Conservation (phyloP, 1,140 invertebrate species). For the Apocrypta bakeri region DNA sequence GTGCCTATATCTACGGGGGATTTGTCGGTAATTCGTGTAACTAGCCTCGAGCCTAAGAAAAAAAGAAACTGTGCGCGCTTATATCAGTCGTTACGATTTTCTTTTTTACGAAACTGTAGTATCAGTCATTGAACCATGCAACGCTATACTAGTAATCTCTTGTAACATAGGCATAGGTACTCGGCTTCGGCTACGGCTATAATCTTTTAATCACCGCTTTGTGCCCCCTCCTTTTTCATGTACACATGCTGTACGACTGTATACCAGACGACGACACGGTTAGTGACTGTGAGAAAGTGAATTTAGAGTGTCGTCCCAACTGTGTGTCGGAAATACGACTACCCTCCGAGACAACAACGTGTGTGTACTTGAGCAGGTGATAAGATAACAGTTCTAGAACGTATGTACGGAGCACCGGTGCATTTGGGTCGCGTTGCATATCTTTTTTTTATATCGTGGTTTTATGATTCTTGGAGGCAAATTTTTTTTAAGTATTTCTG, state of each 20-base stretch:
- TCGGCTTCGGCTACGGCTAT: not conserved
- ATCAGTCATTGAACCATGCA: too few species aligned
- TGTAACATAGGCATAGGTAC: too few species aligned
- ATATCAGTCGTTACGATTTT: too few species aligned
- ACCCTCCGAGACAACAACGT: not conserved
- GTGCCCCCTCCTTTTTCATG: too few species aligned
- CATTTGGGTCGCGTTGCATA: not conserved
- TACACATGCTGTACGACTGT: too few species aligned
- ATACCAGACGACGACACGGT: not conserved
- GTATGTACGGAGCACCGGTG: conserved; percentile 7
- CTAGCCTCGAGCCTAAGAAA: too few species aligned
- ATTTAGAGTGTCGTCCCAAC: conserved; percentile 16
- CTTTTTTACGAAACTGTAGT: too few species aligned
- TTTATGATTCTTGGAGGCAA: not conserved
- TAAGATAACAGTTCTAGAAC: conserved; percentile 25
- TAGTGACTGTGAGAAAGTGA: conserved; percentile 44
- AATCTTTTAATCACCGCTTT: conserved; percentile 46
- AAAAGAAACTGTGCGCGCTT: too few species aligned
- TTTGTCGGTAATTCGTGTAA: too few species aligned
- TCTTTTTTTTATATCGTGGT: not conserved
- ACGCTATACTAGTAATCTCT: too few species aligned
- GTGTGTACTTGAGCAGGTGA: not conserved
- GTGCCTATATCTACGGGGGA: too few species aligned
- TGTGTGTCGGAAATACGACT: conserved; percentile 33
- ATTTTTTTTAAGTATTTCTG: not conserved